phyloP scores from a whole-genome alignment of 1,140 invertebrate species.

The Subanguina moxae region DNA sequence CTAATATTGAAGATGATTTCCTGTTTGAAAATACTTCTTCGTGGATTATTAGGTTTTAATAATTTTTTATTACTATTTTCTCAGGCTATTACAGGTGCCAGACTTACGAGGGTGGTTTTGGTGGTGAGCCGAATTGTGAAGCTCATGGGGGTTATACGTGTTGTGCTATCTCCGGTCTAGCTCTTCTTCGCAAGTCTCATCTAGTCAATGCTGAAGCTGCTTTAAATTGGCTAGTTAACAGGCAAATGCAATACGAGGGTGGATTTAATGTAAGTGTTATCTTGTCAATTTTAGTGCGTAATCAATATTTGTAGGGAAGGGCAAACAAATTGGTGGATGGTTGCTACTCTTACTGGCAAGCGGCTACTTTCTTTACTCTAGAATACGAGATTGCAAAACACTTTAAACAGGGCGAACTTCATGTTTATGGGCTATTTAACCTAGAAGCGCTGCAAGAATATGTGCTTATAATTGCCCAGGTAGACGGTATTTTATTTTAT shows the following conservation, averaged over 20 bases:
- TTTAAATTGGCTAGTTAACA: constrained; percentile 60
- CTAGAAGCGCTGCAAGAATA: constrained; percentile 81
- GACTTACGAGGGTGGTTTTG: constrained; percentile 97
- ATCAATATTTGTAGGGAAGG: constrained; percentile 62
- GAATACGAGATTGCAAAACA: constrained; percentile 26
- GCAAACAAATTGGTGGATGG: constrained; percentile 97
- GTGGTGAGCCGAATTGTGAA: constrained; percentile 85
- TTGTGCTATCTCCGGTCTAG: constrained; percentile 84
- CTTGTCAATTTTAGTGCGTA: not conserved
- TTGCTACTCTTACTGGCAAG: constrained; percentile 98
- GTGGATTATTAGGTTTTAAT: constrained; percentile 71
- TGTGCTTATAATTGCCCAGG: constrained; percentile 86
- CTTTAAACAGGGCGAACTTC: not conserved
- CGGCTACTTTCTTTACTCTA: constrained; percentile 73
- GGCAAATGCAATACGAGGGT: constrained; percentile 63
- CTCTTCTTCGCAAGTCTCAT: constrained; percentile 68
- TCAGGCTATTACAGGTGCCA: constrained; percentile 70
- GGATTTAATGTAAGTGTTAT: constrained; percentile 60
- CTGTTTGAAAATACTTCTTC: constrained; percentile 68
- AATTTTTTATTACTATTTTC: not conserved
- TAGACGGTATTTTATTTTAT: constrained; percentile 59
- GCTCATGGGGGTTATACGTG: constrained; percentile 97
- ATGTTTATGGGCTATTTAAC: constrained; percentile 30
- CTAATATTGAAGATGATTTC: constrained; percentile 18
- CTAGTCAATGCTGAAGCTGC: constrained; percentile 28